phyloP scores from a whole-genome alignment of 2,113 vertebrate species.

The Thomomys bottae region DNA sequence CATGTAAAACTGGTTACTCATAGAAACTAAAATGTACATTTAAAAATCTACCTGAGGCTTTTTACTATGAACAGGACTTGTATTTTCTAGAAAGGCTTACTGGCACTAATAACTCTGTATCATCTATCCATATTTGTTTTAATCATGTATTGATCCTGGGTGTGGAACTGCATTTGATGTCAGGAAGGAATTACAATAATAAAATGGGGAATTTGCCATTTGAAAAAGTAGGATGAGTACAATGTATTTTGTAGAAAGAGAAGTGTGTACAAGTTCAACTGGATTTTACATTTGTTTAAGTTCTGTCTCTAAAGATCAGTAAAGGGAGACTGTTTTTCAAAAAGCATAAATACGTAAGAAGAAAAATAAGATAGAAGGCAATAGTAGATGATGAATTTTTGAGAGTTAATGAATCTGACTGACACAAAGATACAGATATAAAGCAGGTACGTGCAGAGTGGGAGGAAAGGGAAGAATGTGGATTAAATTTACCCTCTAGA shows the following conservation, averaged over 20 bases:
- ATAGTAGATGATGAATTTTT: neutral
- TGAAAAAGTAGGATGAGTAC: neutral
- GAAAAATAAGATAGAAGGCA: neutral
- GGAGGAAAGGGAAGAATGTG: neutral
- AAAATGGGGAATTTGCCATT: neutral
- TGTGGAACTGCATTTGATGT: neutral
- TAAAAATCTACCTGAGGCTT: neutral
- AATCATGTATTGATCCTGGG: neutral
- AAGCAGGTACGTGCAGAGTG: neutral
- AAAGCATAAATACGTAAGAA: neutral
- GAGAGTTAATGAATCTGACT: neutral
- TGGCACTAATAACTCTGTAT: neutral
- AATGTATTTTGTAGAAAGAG: conserved; percentile 10
- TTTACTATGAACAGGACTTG: conserved; percentile 33
- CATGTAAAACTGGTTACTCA: conserved; percentile 31
- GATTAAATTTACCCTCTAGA: neutral
- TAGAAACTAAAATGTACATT: neutral
- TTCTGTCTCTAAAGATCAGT: neutral
- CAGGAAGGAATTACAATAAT: conserved; percentile 18
- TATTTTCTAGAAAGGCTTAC: conserved; percentile 38
- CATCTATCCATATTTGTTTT: conserved; percentile 48
- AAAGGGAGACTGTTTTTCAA: neutral
- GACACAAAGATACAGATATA: neutral
- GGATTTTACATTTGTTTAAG: neutral
- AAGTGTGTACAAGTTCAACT: neutral